Evolutionary conservation across 2,113 vertebrate species (phyloP).

Genomic region (Zapornia atra): DNA sequence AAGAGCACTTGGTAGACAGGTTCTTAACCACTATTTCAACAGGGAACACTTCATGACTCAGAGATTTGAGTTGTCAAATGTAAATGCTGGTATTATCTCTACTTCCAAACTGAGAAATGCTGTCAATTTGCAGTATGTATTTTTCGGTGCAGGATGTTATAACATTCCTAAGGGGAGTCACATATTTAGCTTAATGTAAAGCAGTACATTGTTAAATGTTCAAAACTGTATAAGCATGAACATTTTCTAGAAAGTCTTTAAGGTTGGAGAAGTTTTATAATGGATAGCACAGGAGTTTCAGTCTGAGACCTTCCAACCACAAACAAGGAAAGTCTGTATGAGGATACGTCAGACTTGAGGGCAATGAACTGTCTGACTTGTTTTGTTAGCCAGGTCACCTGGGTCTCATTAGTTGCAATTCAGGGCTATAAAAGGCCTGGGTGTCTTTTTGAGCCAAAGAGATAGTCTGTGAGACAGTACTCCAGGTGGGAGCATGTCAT

Average conservation of each 20-base stretch:
- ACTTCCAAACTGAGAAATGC: not conserved
- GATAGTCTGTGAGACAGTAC: not conserved
- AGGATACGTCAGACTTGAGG: not conserved
- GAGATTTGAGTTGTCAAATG: constrained; percentile 23
- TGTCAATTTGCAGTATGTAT: not conserved
- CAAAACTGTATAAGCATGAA: not conserved
- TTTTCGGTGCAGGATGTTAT: not conserved
- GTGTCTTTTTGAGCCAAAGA: not conserved
- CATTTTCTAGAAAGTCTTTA: not conserved
- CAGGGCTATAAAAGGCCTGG: not conserved
- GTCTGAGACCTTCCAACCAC: not conserved
- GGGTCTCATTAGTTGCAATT: not conserved
- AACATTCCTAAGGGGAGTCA: not conserved
- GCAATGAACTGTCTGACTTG: not conserved
- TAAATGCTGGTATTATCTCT: constrained; percentile 29
- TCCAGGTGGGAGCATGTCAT: not conserved
- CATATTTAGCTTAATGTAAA: not conserved
- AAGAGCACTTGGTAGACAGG: not conserved
- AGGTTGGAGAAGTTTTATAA: not conserved
- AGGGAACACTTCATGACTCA: not conserved
- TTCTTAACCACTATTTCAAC: not conserved
- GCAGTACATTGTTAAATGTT: not conserved
- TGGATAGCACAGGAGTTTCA: not conserved
- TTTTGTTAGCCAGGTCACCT: not conserved
- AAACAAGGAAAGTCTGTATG: not conserved